Evolutionary conservation across 2,888 invertebrate genomes (phyloP), one percentile per base, ranked within the genome.

Genomic region (Caenorhabditis virilis): DNA sequence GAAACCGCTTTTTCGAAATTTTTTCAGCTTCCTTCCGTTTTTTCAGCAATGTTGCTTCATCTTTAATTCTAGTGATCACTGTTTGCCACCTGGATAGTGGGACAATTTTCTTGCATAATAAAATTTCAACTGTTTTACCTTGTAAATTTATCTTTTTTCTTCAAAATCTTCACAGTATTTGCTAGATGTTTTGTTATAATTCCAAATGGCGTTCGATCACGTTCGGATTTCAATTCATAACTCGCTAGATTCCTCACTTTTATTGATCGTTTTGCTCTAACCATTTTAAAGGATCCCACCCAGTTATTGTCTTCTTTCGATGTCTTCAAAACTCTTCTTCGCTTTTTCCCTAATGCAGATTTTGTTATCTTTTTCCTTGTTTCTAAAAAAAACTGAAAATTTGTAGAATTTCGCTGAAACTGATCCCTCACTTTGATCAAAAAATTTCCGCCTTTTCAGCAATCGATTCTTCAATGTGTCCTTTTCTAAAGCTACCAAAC

Each of bases 401-500:
- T n/a, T 30, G 30, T 9, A 20, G 7, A 18, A 4, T 9, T 25
- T 22, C 5, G 7, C 7, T 38, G 2, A 5, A 2, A 18, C n/a
- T 3, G 4, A 30, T 39, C 18, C 18, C 53, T 13, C 7, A 58
- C 58, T 57, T 58, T 50, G 53, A n/a, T 18, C 26, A 30, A 59
- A 59, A 20, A 45, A 35, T 18, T 52, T 50, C 23, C 47, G 57
- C 20, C 66, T 16, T 30, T 5, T 60, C 41, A 25, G 45, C 46
- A 36, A 61, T 35, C 16, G 49, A 50, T 18, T 42, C 47, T 30
- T 30, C 13, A 13, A 9, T 13, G 30, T 9, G 25, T 53, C 43
- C 1, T 57, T 53, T 43, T 72, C 59, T 18, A 74, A 33, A 26
- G 63, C 27, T 13, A 71, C 48, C 9, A 75, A 33, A 42, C 75